A percentile compares a stretch with the other conserved stretches of the same genome.
These are phyloP conservation scores for Tapera naevia DNA, from an alignment of 2,797 vertebrate species.

Conservation along the genomic window DNA sequence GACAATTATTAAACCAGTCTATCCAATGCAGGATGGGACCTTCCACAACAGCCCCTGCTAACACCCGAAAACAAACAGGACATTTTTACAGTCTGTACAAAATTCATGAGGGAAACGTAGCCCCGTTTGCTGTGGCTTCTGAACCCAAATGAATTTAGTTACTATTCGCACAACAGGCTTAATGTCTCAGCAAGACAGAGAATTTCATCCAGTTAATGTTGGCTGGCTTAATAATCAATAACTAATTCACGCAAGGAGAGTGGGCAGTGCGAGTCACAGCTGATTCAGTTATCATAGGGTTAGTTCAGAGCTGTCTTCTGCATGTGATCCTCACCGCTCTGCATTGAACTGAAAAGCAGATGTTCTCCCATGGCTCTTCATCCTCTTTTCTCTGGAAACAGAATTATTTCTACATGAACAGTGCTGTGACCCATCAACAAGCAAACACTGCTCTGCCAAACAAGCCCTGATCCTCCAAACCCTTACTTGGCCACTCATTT, in stretches of 20 bases:
- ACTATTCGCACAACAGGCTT: not conserved
- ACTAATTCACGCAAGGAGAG: not conserved
- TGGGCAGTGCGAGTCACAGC: not conserved
- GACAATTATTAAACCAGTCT: not conserved
- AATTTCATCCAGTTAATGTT: not conserved
- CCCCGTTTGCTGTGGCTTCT: not conserved
- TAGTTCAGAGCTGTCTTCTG: not conserved
- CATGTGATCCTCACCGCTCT: not conserved
- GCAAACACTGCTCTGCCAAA: not conserved
- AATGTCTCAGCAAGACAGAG: not conserved
- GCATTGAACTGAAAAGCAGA: rapidly evolving
- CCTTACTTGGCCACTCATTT: not conserved
- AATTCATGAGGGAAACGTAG: rapidly evolving
- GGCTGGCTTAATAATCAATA: not conserved
- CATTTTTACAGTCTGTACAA: not conserved
- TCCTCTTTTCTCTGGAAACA: not conserved
- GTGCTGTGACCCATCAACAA: not conserved
- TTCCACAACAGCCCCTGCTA: not conserved
- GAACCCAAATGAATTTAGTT: not conserved
- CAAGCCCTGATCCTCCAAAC: not conserved
- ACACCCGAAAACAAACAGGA: not conserved
- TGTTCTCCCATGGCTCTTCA: not conserved
- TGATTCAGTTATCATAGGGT: not conserved
- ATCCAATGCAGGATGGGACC: not conserved
- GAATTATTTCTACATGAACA: slow-evolving; percentile 7